These are phyloP conservation scores for Cochlearius cochlearius DNA, from an alignment of 2,113 vertebrate species.

Conservation along the genomic window DNA sequence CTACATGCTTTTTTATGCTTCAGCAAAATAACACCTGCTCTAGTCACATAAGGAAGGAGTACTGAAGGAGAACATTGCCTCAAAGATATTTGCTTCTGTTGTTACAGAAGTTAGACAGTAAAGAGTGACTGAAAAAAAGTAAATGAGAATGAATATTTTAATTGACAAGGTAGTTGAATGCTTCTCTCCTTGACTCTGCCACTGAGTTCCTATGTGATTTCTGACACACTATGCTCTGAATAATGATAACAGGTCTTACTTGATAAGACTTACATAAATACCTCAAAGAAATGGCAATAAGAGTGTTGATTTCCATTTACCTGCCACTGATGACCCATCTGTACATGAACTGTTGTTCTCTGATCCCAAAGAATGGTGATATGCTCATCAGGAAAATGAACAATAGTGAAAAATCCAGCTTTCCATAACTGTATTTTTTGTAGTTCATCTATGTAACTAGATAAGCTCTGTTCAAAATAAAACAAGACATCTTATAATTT, in stretches of 20 bases:
- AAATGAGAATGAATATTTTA: not conserved
- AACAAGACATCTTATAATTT: not conserved
- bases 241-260: not conserved
- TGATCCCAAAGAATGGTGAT: constrained; percentile 93
- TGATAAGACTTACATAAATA: not conserved
- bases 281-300: not conserved
- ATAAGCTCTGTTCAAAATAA: constrained; percentile 78
- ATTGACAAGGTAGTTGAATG: not conserved
- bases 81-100: not conserved
- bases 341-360: constrained; percentile 91
- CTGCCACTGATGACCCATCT: constrained; percentile 93
- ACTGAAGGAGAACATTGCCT: not conserved
- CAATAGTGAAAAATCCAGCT: constrained; percentile 88
- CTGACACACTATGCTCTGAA: not conserved
- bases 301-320: constrained; percentile 48
- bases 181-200: not conserved
- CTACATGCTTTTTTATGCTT: not conserved
- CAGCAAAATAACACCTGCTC: not conserved
- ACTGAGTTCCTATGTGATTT: not conserved
- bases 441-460: constrained; percentile 80
- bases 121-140: not conserved
- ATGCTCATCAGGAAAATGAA: constrained; percentile 85
- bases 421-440: constrained; percentile 85
- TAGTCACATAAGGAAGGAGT: not conserved
- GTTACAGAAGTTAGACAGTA: not conserved